Percentiles rank a stretch among this genome's conserved stretches.
Conservation (phyloP, 1,140 invertebrate species). For the Drosophila sp. region DNA sequence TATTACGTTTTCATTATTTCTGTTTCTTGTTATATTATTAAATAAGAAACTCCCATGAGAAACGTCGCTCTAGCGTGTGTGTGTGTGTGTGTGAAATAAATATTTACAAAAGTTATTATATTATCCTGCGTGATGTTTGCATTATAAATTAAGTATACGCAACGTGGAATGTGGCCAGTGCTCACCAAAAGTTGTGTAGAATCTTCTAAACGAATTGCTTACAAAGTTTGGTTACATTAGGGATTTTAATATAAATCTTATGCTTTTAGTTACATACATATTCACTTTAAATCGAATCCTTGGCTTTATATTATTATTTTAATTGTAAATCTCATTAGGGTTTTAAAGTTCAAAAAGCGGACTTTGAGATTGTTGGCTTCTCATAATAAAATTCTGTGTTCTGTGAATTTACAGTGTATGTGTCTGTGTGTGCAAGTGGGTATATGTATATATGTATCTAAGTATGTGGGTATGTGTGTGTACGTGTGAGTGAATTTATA, state of each 20-base stretch:
- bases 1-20: constrained; percentile 7
- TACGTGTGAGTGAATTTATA: constrained; percentile 53
- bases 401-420: constrained; percentile 68
- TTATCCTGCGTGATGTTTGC: constrained; percentile 20
- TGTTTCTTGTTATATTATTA: constrained; percentile 33
- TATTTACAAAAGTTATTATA: constrained; percentile 67
- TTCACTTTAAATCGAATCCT: constrained; percentile 30
- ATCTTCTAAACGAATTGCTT: constrained; percentile 62
- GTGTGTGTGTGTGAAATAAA: constrained; percentile 59
- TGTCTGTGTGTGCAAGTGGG: constrained; percentile 27
- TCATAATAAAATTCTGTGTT: constrained; percentile 67
- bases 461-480: constrained; percentile 27
- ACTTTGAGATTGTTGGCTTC: constrained; percentile 70
- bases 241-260: constrained; percentile 56
- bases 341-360: constrained; percentile 72
- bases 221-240: constrained; percentile 63
- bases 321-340: constrained; percentile 25
- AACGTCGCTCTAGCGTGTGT: constrained; percentile 29
- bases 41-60: constrained; percentile 31
- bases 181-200: constrained; percentile 54
- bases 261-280: constrained; percentile 39
- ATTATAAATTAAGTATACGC: constrained; percentile 52
- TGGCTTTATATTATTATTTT: constrained; percentile 32
- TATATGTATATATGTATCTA: constrained; percentile 25
- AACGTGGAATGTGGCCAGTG: constrained; percentile 63